Evolutionary conservation across 2,113 vertebrate species (phyloP).

Genomic region (Ptyas mucosa): DNA sequence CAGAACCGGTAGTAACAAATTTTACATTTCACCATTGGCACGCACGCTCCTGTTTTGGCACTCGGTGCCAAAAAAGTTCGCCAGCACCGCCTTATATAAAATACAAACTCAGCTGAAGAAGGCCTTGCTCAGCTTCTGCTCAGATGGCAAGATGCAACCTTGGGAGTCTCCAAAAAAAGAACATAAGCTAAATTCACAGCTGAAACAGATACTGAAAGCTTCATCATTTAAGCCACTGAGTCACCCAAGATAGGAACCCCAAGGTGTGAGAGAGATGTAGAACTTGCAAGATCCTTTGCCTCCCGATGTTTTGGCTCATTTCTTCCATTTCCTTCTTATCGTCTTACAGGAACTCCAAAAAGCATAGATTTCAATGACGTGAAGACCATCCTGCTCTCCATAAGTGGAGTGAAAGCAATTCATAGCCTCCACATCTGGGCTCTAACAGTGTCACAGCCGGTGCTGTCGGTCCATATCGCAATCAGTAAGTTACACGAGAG

Average conservation of each 20-base stretch:
- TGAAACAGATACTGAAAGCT: background rate
- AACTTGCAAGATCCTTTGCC: background rate
- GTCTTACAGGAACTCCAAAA: constrained; percentile 61
- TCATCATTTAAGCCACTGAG: background rate
- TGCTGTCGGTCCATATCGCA: constrained; percentile 82
- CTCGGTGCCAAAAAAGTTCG: no score
- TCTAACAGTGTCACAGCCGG: constrained; percentile 70
- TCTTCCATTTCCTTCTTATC: background rate
- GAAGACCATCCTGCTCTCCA: constrained; percentile 72
- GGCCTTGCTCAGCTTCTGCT: background rate
- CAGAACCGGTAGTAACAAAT: no score
- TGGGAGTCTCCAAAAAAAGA: background rate
- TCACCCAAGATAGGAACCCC: background rate
- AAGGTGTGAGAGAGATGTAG: background rate
- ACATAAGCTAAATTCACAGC: background rate
- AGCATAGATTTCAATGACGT: constrained; percentile 72
- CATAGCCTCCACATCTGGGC: constrained; percentile 89
- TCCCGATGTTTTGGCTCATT: background rate
- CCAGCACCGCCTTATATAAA: background rate
- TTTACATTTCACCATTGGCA: no score
- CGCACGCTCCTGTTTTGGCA: no score
- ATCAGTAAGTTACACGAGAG: constrained; percentile 66
- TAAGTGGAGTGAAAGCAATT: constrained; percentile 74
- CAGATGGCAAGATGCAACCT: background rate
- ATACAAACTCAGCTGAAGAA: background rate